A percentile compares a stretch with the other conserved stretches of the same genome.
These are phyloP conservation scores for Anser brachyrhynchus DNA, from an alignment of 2,113 vertebrate genomes.

Conservation along the genomic window DNA sequence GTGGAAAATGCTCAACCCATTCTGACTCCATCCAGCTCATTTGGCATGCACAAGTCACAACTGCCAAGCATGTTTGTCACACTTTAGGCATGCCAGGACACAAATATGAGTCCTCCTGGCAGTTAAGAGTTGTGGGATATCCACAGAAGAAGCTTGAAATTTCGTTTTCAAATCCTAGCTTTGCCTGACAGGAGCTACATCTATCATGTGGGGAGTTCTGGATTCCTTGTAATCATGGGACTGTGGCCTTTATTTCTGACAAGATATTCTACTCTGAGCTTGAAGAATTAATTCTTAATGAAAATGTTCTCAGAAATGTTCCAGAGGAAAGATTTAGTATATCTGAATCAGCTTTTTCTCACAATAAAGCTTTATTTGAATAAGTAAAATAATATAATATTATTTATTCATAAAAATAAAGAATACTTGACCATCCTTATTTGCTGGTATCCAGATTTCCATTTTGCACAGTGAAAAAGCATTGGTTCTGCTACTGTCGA, in stretches of 20 bases:
- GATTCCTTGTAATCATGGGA: accelerated
- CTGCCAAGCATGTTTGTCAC: not conserved
- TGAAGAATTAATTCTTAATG: not conserved
- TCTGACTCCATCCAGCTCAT: not conserved
- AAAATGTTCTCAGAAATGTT: not conserved
- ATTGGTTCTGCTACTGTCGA: not conserved
- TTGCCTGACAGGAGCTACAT: not conserved
- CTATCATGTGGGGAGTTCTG: not conserved
- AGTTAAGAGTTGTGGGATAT: not conserved
- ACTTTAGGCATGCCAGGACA: not conserved
- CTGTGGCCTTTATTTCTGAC: not conserved
- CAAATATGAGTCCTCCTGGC: not conserved
- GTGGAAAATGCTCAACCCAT: accelerated
- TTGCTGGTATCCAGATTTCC: not conserved
- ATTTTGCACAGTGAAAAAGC: not conserved
- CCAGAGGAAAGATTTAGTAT: not conserved
- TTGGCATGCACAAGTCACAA: not conserved
- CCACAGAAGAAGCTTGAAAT: not conserved
- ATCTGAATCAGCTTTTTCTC: not conserved
- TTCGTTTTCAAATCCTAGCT: not conserved
- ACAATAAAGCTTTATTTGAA: not conserved
- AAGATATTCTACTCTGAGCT: not conserved
- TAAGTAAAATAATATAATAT: no score
- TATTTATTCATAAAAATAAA: not conserved
- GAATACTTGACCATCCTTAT: not conserved